Conservation (phyloP, 2,888 invertebrate species). For the Carabus problematicus region DNA sequence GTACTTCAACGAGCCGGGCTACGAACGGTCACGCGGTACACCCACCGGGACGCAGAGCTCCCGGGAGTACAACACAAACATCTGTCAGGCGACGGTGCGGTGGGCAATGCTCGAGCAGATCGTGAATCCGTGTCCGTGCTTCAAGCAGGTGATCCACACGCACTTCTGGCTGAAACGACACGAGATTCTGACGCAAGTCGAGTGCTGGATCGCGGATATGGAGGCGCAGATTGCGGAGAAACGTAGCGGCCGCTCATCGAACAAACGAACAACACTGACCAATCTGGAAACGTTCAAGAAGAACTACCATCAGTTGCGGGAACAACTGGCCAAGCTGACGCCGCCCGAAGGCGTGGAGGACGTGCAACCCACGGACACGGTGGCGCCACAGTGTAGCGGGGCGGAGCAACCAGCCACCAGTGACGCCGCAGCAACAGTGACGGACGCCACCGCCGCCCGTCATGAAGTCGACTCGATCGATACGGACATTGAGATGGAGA, state of each 20-base stretch:
- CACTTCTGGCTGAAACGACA: constrained; percentile 95
- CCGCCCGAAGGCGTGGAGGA: constrained; percentile 80
- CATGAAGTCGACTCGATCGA: constrained; percentile 58
- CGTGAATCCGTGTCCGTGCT: constrained; percentile 87
- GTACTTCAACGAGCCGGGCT: constrained; percentile 95
- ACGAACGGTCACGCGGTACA: constrained; percentile 88
- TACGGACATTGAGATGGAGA: constrained; percentile 78
- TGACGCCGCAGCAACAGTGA: constrained; percentile 49
- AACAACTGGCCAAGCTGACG: constrained; percentile 84
- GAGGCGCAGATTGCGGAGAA: constrained; percentile 80
- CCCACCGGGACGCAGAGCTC: constrained; percentile 88
- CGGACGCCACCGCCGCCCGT: constrained; percentile 49
- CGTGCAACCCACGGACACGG: constrained; percentile 65
- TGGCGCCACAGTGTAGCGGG: constrained; percentile 41
- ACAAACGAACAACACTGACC: constrained; percentile 55
- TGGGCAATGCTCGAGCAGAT: constrained; percentile 98
- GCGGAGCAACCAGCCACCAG: neutral
- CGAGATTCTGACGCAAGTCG: constrained; percentile 88
- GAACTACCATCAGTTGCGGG: constrained; percentile 71
- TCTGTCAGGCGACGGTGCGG: constrained; percentile 91
- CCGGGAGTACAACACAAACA: constrained; percentile 93
- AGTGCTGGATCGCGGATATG: constrained; percentile 89
- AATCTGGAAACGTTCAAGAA: constrained; percentile 58
- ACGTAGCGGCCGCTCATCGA: constrained; percentile 71
- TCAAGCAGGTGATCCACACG: constrained; percentile 90